Evolutionary conservation across 1,140 invertebrate genomes (phyloP), one percentile per base, ranked within the genome.

Genomic region (Drosophila trapezifrons): DNA sequence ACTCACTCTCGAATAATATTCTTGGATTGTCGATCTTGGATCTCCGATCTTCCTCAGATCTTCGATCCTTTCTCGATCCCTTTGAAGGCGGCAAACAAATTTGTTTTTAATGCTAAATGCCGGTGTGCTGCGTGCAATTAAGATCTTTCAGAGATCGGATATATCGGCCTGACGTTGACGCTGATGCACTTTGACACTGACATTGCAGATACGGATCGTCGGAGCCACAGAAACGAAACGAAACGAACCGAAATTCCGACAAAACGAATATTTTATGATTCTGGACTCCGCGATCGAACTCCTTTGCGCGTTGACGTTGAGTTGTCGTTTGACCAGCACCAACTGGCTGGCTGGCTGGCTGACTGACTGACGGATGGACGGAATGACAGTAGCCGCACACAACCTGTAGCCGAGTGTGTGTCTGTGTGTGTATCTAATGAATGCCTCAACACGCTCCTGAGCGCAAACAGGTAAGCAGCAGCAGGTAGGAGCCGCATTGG

Each of bases 371-470:
- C 65, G 71, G 75, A 83, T 13, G 32, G 51, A 83, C 18, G 32
- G 51, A 83, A 77, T 82, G 83, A 77, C 78, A 85, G 80, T 67
- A 65, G 73, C 65, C 43, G 46, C 51, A 58, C 56, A 77, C 47
- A 80, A 52, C 67, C 52, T 72, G 47, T 57, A 55, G 45, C 4
- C 4, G 37, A 47, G 20, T 65, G 32, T 29, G 45, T 25, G 27
- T 29, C 40, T 25, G 27, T 54, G 51, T 64, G 60, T 74, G 77
- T 56, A 65, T 84, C 80, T 87, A 89, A 89, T 89, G 74, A 84
- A 89, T 87, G 84, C 84, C 65, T 89, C 69, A 77, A 80, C 84
- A 87, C 84, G 84, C 80, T 84, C 67, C 73, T 80, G 65, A 62
- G 63, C 59, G 42, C 69, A 89, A 90, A 89, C 80, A 89, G 84